Evolutionary conservation across 1,140 invertebrate genomes (phyloP).

Genomic region (Cataglyphis hispanica): DNA sequence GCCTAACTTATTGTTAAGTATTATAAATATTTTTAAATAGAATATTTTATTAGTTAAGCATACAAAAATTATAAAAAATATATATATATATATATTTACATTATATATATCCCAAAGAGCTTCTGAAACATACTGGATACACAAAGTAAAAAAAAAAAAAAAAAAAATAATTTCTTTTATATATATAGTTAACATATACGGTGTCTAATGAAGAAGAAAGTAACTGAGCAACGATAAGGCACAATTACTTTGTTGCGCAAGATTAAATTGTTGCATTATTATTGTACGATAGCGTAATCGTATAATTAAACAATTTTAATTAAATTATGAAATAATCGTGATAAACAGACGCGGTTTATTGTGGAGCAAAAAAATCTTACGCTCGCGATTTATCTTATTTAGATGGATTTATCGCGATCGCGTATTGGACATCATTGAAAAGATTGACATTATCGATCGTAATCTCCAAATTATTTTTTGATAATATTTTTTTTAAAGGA

Average conservation of each 20-base stretch:
- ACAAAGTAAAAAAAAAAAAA: neutral
- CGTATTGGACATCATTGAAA: neutral
- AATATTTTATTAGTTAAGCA: too few species aligned
- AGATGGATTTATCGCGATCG: conserved; percentile 26
- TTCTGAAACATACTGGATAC: neutral
- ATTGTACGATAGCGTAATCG: conserved; percentile 34
- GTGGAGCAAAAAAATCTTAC: neutral
- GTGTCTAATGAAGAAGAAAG: neutral
- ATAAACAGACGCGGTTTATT: conserved; percentile 19
- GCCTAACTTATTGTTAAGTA: neutral
- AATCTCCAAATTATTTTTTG: conserved; percentile 15
- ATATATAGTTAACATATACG: neutral
- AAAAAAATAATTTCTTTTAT: neutral
- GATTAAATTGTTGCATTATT: conserved; percentile 29
- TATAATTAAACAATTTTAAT: conserved; percentile 56
- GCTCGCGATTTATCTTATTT: conserved; percentile 1
- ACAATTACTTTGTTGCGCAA: neutral
- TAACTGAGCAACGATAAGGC: neutral
- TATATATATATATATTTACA: too few species aligned
- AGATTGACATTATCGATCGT: conserved; percentile 8
- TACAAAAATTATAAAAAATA: too few species aligned
- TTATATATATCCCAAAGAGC: neutral
- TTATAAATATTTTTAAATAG: too few species aligned
- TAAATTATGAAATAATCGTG: conserved; percentile 31
- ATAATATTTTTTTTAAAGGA: too few species aligned